phyloP scores from a whole-genome alignment of 2,797 vertebrate species.

The Avahi laniger region DNA sequence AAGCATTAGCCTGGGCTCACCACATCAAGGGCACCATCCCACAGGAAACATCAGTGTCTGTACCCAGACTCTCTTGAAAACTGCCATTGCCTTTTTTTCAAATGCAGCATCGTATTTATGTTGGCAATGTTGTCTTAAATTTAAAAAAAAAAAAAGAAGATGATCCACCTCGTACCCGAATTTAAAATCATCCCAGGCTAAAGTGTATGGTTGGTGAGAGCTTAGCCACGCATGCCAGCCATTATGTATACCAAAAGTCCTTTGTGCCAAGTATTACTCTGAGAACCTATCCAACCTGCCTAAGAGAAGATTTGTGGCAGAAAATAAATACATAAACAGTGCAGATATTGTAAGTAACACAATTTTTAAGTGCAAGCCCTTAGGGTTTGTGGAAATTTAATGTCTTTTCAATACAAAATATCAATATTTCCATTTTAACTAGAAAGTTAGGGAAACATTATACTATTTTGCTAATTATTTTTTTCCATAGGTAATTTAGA shows the following conservation, averaged over 20 bases:
- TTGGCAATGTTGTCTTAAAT: background rate
- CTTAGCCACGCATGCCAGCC: background rate
- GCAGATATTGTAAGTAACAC: background rate
- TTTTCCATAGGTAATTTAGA: conserved; percentile 36
- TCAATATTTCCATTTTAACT: conserved; percentile 60
- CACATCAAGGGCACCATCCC: background rate
- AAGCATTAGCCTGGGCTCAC: background rate
- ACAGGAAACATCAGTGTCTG: background rate
- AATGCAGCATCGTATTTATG: background rate
- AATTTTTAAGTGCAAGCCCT: background rate
- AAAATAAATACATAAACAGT: background rate
- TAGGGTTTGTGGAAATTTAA: conserved; percentile 28
- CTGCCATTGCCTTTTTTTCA: background rate
- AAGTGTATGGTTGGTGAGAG: background rate
- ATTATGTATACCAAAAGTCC: background rate
- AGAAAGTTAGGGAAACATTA: conserved; percentile 30
- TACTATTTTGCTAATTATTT: conserved; percentile 43
- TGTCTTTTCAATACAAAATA: conserved; percentile 50
- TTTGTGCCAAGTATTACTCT: background rate
- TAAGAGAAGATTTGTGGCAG: background rate
- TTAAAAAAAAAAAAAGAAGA: background rate
- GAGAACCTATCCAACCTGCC: background rate
- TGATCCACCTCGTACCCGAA: background rate
- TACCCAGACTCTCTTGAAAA: background rate
- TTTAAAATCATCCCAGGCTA: conserved; percentile 41